These are phyloP conservation scores for Xestia rhomboidea DNA, from an alignment of 2,888 invertebrate species.

Conservation along the genomic window DNA sequence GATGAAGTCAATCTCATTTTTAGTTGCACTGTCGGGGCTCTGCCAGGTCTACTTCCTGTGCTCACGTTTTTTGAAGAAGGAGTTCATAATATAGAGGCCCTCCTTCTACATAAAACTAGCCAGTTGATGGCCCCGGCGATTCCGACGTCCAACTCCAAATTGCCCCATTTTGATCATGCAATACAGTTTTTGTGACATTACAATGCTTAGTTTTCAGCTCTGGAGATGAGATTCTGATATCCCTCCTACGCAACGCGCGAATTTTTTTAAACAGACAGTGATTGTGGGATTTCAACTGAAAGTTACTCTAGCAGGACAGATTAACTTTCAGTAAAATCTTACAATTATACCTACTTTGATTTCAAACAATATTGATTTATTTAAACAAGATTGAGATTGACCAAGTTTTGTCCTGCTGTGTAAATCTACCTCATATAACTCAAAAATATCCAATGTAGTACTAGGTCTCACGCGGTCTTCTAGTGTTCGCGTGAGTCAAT, in stretches of 20 bases:
- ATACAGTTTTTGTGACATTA: not conserved
- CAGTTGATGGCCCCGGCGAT: too few species aligned
- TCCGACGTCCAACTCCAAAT: too few species aligned
- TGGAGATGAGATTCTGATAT: not conserved
- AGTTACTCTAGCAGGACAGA: not conserved
- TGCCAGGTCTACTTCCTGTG: too few species aligned
- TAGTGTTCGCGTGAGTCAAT: conserved; percentile 49
- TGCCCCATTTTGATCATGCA: not conserved
- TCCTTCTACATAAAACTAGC: too few species aligned
- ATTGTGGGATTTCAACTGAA: not conserved
- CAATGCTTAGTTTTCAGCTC: not conserved
- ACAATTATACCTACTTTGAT: not conserved
- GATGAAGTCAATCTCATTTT: too few species aligned
- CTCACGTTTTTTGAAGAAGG: too few species aligned
- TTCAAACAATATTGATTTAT: not conserved
- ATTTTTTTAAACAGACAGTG: not conserved
- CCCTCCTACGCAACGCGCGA: not conserved
- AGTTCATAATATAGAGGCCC: too few species aligned
- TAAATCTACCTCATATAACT: not conserved
- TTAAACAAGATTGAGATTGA: too few species aligned
- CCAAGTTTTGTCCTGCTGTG: not conserved
- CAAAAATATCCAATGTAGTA: conserved; percentile 4
- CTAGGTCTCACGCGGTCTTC: conserved; percentile 26
- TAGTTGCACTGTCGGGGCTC: too few species aligned
- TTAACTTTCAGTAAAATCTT: not conserved